Base-by-base conservation (phyloP, 1,140 invertebrate species). In the Mya arenaria region DNA sequence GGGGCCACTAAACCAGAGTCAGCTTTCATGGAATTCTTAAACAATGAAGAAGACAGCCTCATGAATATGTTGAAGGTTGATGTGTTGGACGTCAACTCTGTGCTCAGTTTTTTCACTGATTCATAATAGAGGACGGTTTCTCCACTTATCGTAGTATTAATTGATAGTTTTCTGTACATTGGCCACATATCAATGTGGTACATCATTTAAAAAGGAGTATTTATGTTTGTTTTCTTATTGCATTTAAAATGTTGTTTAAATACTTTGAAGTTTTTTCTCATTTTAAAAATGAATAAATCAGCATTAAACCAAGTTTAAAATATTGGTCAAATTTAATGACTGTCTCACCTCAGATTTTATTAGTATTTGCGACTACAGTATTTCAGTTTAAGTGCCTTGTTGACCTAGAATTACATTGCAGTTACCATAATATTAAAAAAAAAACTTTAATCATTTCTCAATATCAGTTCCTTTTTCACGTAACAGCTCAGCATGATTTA, bases 31-130 rank as follows among this genome's bases (percentile, higher is more conserved):
- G n/a, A 52, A 28, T 10, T 48, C 15, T 36, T 73, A 37, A 75
- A 37, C 17, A 28, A 44, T 23, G 77, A 80, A n/a, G 77, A 80
- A n/a, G 77, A 80, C 36, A 66, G 62, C 32, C 68, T 80, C 55
- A 80, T 41, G 39, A 36, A 25, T 39, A 36, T 56, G 32, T 39
- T 80, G 2, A 58, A 44, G 34, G 19, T 80, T 4, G 77, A 80
- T 39, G 65, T 80, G 1, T 25, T 80, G 65, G 77, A 80, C 55
- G 56, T 80, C 0, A 71, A 71, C 41, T 62, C 65, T 10, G 52
- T 80, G 32, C 58, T 80, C 52, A 71, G 30, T 10, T 80, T 80
- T 62, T 62, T 80, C 37, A 62, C 39, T 69, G 66, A 71, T 25
- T 10, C 17, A 52, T 52, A 52, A 52, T 10, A 52, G 25, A 23